Percentiles rank a stretch among this genome's conserved stretches.
These are phyloP conservation scores for Periplaneta americana DNA, from an alignment of 1,140 invertebrate genomes.

Conservation along the genomic window DNA sequence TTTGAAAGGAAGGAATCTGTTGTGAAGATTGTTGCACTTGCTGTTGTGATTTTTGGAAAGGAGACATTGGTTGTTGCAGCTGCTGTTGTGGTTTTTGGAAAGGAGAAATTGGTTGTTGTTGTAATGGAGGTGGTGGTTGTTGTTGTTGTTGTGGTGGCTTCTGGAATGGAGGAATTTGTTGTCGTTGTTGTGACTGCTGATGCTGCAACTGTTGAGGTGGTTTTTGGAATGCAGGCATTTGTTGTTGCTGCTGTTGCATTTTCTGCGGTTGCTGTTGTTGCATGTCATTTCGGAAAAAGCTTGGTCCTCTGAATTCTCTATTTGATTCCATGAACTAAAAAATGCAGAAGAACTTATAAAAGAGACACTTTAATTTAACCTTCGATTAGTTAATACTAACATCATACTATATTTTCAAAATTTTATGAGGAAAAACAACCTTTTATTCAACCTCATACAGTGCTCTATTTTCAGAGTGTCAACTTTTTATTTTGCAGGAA, in stretches of 20 bases:
- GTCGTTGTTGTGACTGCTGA: conserved; percentile 24
- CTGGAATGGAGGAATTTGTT: conserved; percentile 37
- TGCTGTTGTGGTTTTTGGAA: conserved; percentile 30
- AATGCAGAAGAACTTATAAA: neutral
- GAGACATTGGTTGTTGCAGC: conserved; percentile 28
- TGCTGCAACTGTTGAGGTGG: conserved; percentile 27
- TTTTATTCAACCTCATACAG: too few species aligned
- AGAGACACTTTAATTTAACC: neutral
- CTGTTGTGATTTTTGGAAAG: conserved; percentile 29
- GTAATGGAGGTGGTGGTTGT: conserved; percentile 35
- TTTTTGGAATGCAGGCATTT: conserved; percentile 26
- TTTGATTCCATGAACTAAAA: conserved; percentile 9
- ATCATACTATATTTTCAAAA: too few species aligned
- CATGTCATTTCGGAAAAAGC: conserved; percentile 1
- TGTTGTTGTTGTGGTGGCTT: conserved; percentile 27
- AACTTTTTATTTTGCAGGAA: too few species aligned
- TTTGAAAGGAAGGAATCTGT: conserved; percentile 40
- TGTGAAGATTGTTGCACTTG: conserved; percentile 30
- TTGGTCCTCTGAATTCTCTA: conserved; percentile 7
- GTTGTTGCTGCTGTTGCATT: conserved; percentile 26
- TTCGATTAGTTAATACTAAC: neutral
- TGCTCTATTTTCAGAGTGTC: too few species aligned
- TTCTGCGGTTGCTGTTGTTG: conserved; percentile 19
- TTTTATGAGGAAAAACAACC: too few species aligned
- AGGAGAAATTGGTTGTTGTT: conserved; percentile 25